Conservation (phyloP, 2,113 vertebrate genomes). For the Cervus canadensis region DNA sequence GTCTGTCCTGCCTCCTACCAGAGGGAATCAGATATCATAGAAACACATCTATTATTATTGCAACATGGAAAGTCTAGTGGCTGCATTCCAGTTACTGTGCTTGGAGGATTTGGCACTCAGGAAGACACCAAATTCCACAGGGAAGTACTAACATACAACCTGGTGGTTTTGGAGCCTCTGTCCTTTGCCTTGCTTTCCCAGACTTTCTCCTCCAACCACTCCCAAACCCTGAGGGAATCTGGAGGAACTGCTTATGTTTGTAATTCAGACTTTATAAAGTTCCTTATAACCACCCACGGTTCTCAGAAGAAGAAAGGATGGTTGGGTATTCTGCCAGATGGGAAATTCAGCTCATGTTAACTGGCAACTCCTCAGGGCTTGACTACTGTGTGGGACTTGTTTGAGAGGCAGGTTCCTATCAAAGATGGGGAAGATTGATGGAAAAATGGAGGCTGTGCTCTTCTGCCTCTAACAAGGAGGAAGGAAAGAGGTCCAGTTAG, state of each 20-base stretch:
- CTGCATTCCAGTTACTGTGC: background rate
- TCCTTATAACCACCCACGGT: background rate
- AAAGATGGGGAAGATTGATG: background rate
- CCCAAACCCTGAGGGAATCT: background rate
- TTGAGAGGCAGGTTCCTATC: background rate
- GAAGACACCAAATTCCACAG: background rate
- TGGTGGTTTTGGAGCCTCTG: background rate
- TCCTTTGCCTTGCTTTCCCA: background rate
- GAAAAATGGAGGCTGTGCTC: background rate
- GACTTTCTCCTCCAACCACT: background rate
- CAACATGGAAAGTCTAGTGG: background rate
- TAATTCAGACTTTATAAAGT: constrained; percentile 12
- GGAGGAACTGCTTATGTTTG: background rate
- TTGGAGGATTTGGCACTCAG: background rate
- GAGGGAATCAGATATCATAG: background rate
- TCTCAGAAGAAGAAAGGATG: background rate
- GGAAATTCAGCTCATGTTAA: background rate
- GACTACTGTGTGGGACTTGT: background rate
- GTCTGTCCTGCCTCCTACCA: background rate
- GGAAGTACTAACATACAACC: background rate
- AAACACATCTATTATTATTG: background rate
- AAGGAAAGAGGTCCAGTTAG: background rate
- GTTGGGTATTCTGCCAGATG: background rate
- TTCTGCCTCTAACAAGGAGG: background rate
- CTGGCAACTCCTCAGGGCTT: background rate